Conservation (phyloP, 2,797 vertebrate genomes). For the Acropternis orthonyx region DNA sequence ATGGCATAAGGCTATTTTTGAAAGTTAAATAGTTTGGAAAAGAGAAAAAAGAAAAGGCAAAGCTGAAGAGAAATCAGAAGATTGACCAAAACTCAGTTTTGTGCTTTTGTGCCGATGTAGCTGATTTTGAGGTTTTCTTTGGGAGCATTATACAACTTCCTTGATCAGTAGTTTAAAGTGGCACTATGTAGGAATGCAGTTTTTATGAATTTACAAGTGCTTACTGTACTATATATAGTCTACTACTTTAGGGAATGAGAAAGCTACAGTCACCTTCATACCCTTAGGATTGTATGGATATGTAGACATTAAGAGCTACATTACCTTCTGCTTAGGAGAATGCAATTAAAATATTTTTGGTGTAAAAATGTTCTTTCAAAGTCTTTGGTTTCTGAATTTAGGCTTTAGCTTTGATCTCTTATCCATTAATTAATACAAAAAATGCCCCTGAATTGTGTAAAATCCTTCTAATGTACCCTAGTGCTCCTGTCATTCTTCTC, state of each 20-base stretch:
- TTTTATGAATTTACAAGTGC: background rate
- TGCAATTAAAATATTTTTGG: background rate
- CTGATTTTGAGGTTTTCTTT: background rate
- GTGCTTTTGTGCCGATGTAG: background rate
- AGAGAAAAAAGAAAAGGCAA: background rate
- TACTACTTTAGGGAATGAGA: background rate
- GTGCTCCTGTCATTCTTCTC: background rate
- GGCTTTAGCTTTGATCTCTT: background rate
- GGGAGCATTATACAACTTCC: background rate
- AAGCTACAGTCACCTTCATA: background rate
- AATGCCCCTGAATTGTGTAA: background rate
- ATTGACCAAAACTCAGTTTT: background rate
- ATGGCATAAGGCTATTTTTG: background rate
- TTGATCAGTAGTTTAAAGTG: background rate
- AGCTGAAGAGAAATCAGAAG: background rate
- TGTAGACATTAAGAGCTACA: background rate
- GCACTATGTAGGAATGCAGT: accelerated
- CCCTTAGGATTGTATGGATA: background rate
- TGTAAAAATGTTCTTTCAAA: background rate
- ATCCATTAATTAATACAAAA: background rate
- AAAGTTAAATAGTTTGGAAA: background rate
- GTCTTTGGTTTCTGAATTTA: background rate
- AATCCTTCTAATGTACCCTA: background rate
- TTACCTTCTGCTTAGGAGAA: background rate
- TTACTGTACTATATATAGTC: background rate